Conservation (phyloP, 2,113 vertebrate genomes). For the Phylloscopus trochiloides region DNA sequence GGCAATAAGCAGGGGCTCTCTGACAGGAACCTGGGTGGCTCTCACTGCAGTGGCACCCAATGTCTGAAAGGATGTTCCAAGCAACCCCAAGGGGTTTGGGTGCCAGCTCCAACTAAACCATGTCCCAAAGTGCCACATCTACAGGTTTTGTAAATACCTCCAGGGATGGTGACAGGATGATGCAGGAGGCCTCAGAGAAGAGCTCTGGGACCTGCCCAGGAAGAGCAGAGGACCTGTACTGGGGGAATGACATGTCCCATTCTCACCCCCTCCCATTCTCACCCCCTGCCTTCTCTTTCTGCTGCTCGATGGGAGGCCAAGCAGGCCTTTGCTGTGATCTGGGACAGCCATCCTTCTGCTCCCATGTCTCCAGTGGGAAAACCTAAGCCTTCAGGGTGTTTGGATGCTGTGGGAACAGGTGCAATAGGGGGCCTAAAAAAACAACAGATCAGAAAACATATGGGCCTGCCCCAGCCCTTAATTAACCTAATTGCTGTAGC, state of each 20-base stretch:
- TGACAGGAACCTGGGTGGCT: neutral
- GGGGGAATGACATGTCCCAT: neutral
- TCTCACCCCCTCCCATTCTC: neutral
- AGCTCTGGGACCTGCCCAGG: neutral
- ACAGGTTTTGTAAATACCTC: neutral
- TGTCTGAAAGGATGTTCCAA: neutral
- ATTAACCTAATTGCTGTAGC: conserved; percentile 51
- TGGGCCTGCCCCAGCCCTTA: conserved; percentile 9
- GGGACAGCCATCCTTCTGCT: neutral
- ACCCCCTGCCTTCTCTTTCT: neutral
- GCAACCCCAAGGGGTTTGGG: neutral
- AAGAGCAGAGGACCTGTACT: neutral
- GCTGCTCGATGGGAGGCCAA: neutral
- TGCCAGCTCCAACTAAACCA: neutral
- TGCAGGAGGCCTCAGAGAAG: neutral
- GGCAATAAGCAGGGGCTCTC: neutral
- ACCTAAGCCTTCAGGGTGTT: neutral
- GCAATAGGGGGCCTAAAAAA: neutral
- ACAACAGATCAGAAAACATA: conserved; percentile 55
- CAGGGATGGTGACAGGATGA: neutral
- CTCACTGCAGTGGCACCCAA: neutral
- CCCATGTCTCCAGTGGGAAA: neutral
- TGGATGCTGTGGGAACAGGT: conserved; percentile 27
- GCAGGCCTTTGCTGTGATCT: neutral
- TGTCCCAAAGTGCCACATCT: rapidly evolving